These are phyloP conservation scores for Zoanthus gigantus DNA, from an alignment of 92 coral and sea anemone species.

Conservation along the genomic window DNA sequence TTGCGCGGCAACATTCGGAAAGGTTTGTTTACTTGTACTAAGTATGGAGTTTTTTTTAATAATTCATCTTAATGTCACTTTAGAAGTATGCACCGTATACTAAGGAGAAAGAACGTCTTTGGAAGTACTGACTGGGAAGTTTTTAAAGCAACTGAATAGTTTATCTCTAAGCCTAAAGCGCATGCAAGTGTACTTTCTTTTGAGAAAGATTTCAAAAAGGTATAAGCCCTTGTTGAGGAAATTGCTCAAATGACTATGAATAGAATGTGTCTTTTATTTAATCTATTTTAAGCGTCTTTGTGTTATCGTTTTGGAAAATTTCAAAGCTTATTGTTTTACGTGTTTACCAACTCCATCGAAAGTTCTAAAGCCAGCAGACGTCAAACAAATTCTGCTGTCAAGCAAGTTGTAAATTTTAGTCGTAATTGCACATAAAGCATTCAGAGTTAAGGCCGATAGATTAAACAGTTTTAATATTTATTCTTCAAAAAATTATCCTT, in stretches of 20 bases:
- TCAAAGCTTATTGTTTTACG: conserved; percentile 24
- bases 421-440: conserved; percentile 2
- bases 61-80: not conserved
- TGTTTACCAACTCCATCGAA: conserved; percentile 65
- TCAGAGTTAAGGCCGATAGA: conserved; percentile 12
- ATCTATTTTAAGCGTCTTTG: conserved; percentile 50
- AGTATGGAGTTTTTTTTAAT: not conserved
- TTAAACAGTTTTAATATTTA: conserved; percentile 12
- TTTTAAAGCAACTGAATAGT: not conserved
- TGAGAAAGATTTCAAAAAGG: not conserved
- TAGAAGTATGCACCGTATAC: not conserved
- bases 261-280: conserved; percentile 16
- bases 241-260: conserved; percentile 21
- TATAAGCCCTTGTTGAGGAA: conserved; percentile 2
- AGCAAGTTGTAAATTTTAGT: conserved; percentile 34
- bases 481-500: conserved; percentile 4
- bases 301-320: conserved; percentile 48
- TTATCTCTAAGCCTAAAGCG: too few species aligned
- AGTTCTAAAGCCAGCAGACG: conserved; percentile 49
- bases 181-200: not conserved
- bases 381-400: conserved; percentile 58
- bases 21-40: conserved; percentile 63
- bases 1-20: conserved; percentile 99
- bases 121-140: not conserved
- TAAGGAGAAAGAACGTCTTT: too few species aligned